A percentile compares a stretch with the other conserved stretches of the same genome.
Evolutionary conservation across 2,888 invertebrate species (phyloP).

Genomic region (Leptopilina syphax): DNA sequence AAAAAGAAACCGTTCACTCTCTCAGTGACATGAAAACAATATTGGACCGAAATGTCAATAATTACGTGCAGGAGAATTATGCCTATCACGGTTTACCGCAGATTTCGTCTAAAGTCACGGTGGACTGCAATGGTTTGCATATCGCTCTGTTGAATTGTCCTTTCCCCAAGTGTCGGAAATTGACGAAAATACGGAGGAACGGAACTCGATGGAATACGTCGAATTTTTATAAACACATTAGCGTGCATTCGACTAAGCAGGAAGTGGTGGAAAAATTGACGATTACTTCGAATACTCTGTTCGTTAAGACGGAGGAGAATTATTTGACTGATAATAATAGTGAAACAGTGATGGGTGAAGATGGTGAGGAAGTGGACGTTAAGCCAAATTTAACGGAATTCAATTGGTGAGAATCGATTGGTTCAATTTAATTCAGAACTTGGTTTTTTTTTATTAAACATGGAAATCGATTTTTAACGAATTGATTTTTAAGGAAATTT

Average conservation of each 20-base stretch:
- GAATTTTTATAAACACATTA: conserved; percentile 8
- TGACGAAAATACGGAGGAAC: not conserved
- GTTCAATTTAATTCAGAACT: too few relatives aligned
- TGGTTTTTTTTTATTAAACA: too few relatives aligned
- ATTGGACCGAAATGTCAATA: conserved; percentile 7
- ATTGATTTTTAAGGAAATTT: too few relatives aligned
- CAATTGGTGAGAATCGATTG: too few relatives aligned
- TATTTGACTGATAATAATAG: too few relatives aligned
- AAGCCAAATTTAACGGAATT: too few relatives aligned
- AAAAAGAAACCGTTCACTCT: not conserved
- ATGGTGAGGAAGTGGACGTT: not conserved
- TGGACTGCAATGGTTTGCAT: not conserved
- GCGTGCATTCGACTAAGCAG: not conserved
- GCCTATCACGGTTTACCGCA: not conserved
- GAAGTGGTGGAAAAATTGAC: not conserved
- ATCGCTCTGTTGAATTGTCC: not conserved
- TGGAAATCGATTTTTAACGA: too few relatives aligned
- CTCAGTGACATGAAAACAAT: not conserved
- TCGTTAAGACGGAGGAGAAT: too few relatives aligned
- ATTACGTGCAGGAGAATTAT: conserved; percentile 7
- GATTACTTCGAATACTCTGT: not conserved
- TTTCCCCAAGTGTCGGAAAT: not conserved
- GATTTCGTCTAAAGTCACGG: not conserved
- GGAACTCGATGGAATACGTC: conserved; percentile 12
- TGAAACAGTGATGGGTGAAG: not conserved